Percentiles rank a stretch among this genome's conserved stretches.
These are phyloP conservation scores for Engraulis encrasicolus DNA, from an alignment of 2,113 vertebrate species.

Conservation along the genomic window DNA sequence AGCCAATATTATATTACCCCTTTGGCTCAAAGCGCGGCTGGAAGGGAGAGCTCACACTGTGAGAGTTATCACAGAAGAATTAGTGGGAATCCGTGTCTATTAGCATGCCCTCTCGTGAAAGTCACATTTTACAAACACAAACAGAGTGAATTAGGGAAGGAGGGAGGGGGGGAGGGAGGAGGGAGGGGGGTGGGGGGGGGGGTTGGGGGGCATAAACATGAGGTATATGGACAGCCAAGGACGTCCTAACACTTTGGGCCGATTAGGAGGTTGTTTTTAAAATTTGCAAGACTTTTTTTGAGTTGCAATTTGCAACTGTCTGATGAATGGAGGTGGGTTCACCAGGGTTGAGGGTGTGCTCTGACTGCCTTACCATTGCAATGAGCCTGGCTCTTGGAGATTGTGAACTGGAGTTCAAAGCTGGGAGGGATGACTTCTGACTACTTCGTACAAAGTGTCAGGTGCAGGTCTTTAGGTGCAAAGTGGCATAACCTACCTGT, in stretches of 20 bases:
- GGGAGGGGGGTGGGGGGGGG: not conserved
- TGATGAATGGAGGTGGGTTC: not conserved
- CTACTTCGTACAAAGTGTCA: too few species aligned
- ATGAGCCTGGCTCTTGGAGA: too few species aligned
- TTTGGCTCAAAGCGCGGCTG: not conserved
- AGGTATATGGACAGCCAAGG: not conserved
- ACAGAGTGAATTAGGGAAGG: not conserved
- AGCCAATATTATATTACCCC: not conserved
- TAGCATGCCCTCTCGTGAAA: not conserved
- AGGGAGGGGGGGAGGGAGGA: too few species aligned
- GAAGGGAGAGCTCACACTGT: not conserved
- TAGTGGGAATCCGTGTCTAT: not conserved
- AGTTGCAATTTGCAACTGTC: not conserved
- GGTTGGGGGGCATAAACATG: not conserved
- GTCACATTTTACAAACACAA: not conserved
- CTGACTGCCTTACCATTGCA: too few species aligned
- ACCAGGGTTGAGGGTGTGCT: not conserved
- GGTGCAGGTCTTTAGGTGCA: too few species aligned
- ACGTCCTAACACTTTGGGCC: not conserved
- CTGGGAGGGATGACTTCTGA: too few species aligned
- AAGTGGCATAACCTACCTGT: not conserved
- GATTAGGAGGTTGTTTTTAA: not conserved
- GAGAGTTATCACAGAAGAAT: not conserved
- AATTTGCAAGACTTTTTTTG: not conserved
- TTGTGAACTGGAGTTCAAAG: too few species aligned